Base-by-base conservation (phyloP, 1,140 invertebrate species). In the Panagrolaimus sp. region DNA sequence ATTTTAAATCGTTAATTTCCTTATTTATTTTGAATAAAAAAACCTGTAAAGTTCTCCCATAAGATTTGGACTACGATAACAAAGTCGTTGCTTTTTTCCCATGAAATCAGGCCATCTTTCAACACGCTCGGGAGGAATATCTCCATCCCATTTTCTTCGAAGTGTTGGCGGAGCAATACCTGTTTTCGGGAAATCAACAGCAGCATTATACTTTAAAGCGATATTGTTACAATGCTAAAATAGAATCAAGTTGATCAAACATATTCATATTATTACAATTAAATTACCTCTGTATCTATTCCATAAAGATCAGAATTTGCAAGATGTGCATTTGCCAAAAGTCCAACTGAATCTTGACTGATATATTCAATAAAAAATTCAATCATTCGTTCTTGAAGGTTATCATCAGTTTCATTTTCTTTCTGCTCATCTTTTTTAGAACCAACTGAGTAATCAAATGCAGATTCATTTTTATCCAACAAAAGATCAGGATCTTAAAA, bases 161-260 rank as follows among this genome's bases (percentile, higher is more conserved):
- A 65, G n/a, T 64, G 66, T 58, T 9, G 67, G 48, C 0, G 72
- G 73, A 7, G 65, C 65, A 21, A 72, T 68, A 21, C 83, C 83
- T 17, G 73, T 81, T 48, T 84, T 84, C 8, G 80, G 78, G 72
- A 84, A 84, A 70, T 84, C 83, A 1, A 84, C 70, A 17, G 79
- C 71, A 21, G 17, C 1, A 81, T 72, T 0, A 77, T 70, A 63
- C 81, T 80, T 45, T 76, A 79, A 24, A n/a, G 26, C 48, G 14
- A 52, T 52, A 7, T 52, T 24, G 48, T 21, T n/a, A 15, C 10
- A 71, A 15, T n/a, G n/a, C n/a, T n/a, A n/a, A n/a, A n/a, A n/a
- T n/a, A n/a, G n/a, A n/a, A n/a, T n/a, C n/a, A n/a, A n/a, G n/a
- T n/a, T n/a, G n/a, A n/a, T n/a, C n/a, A n/a, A n/a, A n/a, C n/a